These are phyloP conservation scores for Rhinolophus sinicus DNA, from an alignment of 2,113 vertebrate species.

Conservation along the genomic window DNA sequence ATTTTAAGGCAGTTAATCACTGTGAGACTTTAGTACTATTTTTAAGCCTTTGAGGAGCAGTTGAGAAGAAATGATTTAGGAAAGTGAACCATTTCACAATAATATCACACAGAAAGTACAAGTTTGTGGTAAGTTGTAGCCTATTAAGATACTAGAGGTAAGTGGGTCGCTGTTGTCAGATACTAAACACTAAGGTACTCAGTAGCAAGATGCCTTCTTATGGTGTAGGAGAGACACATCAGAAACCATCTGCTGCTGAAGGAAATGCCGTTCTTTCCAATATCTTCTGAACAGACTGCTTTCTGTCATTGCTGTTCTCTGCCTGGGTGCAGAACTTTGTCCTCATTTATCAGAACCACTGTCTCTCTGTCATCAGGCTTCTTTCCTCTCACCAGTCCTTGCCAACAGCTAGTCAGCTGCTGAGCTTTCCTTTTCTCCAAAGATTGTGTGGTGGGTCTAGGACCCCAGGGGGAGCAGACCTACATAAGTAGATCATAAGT, in stretches of 20 bases:
- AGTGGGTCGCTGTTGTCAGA: not conserved
- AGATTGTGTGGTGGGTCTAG: not conserved
- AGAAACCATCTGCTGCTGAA: not conserved
- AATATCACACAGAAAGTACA: constrained; percentile 42
- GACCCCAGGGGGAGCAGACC: not conserved
- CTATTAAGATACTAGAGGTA: not conserved
- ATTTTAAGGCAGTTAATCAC: constrained; percentile 72
- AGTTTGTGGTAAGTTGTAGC: not conserved
- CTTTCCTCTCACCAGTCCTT: not conserved
- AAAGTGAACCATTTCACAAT: constrained; percentile 53
- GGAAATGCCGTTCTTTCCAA: not conserved
- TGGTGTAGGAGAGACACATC: not conserved
- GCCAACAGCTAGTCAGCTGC: not conserved
- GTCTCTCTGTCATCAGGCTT: not conserved
- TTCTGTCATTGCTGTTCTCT: not conserved
- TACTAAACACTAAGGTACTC: not conserved
- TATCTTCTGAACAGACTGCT: not conserved
- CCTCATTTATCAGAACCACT: not conserved
- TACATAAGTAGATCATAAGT: not conserved
- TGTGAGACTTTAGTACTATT: constrained; percentile 61
- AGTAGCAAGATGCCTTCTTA: not conserved
- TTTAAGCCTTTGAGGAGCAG: constrained; percentile 68
- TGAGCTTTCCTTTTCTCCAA: not conserved
- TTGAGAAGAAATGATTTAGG: constrained; percentile 56
- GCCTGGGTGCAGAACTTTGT: not conserved